Evolutionary conservation across 2,113 vertebrate species (phyloP), one percentile per base, ranked within the genome.

Genomic region (Syngnathoides biaculeatus): DNA sequence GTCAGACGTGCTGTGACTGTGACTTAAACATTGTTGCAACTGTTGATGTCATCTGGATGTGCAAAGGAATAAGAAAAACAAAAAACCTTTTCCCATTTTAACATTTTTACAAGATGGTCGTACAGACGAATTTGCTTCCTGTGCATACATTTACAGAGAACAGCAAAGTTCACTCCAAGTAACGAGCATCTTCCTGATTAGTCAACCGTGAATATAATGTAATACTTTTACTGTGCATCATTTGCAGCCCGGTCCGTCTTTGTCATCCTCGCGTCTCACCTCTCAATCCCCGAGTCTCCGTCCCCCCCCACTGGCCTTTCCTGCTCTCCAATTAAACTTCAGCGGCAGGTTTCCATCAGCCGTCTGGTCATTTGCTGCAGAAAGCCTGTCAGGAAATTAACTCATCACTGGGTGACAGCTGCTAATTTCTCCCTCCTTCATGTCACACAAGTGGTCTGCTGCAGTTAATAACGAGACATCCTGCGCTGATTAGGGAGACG

Each of bases 351-450:
- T 94, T 94, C 93, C 92, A 90, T 95, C 94, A 96, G 93, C 93
- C 85, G 89, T 91, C 84, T 81, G 84, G 63, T 81, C 65, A 73
- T 82, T 72, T 86, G 72, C 79, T 73, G 81, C 83, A 78, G 77
- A 79, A 79, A 92, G 92, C 92, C 94, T 94, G 93, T 96, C 95
- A 96, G 95, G 95, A 98, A 98, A 98, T 96, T 94, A 97, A 96
- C 94, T 95, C 94, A 92, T 97, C 95, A 94, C 67, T 86, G 90
- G 74, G 89, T 94, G 96, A 94, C 96, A 97, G 95, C 95, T 96
- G 95, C 95, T 96, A 97, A 96, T 97, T 97, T 94, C 93, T 93
- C 88, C 93, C 92, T 93, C 93, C 94, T 93, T 91, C 93, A 93
- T 94, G 94, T 96, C 95, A 95, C 93, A 94, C 89, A 89, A 94